Percentiles rank a stretch among this genome's conserved stretches.
Evolutionary conservation across 2,113 vertebrate genomes (phyloP).

Genomic region (Turnix velox): DNA sequence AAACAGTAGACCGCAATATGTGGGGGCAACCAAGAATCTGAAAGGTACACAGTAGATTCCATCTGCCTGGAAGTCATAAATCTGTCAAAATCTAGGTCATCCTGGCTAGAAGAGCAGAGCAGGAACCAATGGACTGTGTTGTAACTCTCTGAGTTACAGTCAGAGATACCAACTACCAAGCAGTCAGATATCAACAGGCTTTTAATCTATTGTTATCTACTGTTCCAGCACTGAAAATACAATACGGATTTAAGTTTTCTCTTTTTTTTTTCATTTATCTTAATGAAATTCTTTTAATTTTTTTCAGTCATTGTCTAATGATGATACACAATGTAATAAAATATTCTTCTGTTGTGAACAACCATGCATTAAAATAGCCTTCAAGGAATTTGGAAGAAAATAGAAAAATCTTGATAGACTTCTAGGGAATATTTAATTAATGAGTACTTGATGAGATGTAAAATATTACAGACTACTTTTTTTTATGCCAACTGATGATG

Average conservation of each 20-base stretch:
- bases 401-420: background rate
- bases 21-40: background rate
- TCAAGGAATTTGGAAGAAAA: background rate
- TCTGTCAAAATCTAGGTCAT: background rate
- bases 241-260: background rate
- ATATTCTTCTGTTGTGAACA: background rate
- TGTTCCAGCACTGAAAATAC: background rate
- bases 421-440: background rate
- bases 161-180: too few relatives aligned
- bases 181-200: background rate
- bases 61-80: background rate
- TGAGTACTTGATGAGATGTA: rapidly evolving
- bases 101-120: background rate
- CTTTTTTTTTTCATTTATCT: background rate
- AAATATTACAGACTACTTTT: background rate
- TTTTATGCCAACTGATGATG: background rate
- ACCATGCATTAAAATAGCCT: background rate
- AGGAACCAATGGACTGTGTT: background rate
- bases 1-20: background rate
- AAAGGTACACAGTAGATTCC: background rate
- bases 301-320: background rate
- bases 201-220: background rate
- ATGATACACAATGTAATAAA: background rate
- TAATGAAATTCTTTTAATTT: too few relatives aligned
- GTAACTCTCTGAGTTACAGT: background rate